These are phyloP conservation scores for Plumapathes pennacea DNA, from an alignment of 92 coral and sea anemone genomes.

Conservation along the genomic window DNA sequence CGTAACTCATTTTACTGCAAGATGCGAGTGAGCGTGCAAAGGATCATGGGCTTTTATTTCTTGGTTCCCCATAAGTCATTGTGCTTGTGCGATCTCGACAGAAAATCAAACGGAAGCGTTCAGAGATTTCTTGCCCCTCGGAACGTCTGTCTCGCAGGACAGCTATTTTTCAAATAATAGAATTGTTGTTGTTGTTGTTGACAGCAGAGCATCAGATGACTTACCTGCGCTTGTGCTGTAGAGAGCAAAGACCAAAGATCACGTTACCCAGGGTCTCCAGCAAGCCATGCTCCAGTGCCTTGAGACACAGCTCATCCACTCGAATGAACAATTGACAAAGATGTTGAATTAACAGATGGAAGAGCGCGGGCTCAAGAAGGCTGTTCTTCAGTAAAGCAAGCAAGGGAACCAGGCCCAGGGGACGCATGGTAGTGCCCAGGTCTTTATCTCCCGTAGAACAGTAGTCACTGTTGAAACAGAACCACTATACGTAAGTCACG, in stretches of 20 bases:
- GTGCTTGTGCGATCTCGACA: no score
- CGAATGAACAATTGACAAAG: constrained; percentile 72
- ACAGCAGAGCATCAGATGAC: no score
- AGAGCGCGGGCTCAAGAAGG: constrained; percentile 59
- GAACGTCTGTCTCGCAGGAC: background rate
- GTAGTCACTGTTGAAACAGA: constrained; percentile 55
- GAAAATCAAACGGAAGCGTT: background rate
- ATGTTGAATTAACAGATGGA: constrained; percentile 83
- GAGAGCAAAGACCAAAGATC: constrained; percentile 59
- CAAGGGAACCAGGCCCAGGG: constrained; percentile 86
- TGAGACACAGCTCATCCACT: constrained; percentile 84
- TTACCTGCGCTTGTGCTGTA: constrained; percentile 72
- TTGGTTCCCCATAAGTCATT: no score
- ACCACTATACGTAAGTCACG: background rate
- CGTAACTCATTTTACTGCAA: no score
- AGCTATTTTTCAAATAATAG: background rate
- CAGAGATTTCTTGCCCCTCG: background rate
- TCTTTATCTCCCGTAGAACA: constrained; percentile 46
- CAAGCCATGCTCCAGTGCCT: constrained; percentile 90
- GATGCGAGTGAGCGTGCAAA: no score
- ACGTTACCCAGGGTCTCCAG: constrained; percentile 84
- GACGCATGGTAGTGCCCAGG: constrained; percentile 55
- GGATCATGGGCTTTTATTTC: no score
- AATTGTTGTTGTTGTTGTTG: background rate
- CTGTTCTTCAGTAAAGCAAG: constrained; percentile 84